These are phyloP conservation scores for Akabosia matsudoensis DNA, from an alignment of 1,140 invertebrate genomes.

Conservation along the genomic window DNA sequence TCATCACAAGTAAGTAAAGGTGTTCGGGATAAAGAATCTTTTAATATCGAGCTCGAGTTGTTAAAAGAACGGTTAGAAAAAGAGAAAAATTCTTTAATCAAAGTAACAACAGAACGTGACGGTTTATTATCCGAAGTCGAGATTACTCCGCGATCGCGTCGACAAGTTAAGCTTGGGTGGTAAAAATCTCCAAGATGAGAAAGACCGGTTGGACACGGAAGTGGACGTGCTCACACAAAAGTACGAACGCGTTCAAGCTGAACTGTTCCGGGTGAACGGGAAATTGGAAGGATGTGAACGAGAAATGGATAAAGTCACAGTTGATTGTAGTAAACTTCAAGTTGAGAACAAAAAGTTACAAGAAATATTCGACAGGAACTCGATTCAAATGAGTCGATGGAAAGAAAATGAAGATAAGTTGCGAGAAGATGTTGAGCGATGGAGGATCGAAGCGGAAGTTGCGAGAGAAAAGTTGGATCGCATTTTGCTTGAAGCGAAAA, in stretches of 20 bases:
- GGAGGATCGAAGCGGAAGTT: conserved; percentile 75
- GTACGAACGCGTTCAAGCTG: conserved; percentile 70
- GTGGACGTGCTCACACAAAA: conserved; percentile 88
- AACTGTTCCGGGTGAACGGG: conserved; percentile 72
- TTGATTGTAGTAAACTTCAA: conserved; percentile 71
- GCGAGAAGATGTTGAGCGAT: conserved; percentile 78
- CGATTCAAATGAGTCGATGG: conserved; percentile 74
- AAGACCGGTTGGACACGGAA: conserved; percentile 81
- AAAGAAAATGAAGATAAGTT: conserved; percentile 88
- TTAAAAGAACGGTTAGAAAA: conserved; percentile 87
- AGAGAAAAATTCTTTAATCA: conserved; percentile 64
- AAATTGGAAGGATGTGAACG: conserved; percentile 78
- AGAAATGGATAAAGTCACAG: conserved; percentile 78
- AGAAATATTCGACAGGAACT: conserved; percentile 80
- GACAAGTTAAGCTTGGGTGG: conserved; percentile 77
- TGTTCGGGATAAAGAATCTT: conserved; percentile 78
- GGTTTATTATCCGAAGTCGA: conserved; percentile 66
- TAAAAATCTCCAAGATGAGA: conserved; percentile 79
- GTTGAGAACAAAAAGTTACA: conserved; percentile 81
- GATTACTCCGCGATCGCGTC: conserved; percentile 71
- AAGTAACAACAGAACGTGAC: conserved; percentile 78
- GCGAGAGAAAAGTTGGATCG: conserved; percentile 82
- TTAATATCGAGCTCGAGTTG: conserved; percentile 80
- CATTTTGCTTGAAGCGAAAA: conserved; percentile 70
- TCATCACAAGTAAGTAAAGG: conserved; percentile 74